Conservation (phyloP, 1,140 invertebrate genomes). For the Anoplolepis gracilipes region DNA sequence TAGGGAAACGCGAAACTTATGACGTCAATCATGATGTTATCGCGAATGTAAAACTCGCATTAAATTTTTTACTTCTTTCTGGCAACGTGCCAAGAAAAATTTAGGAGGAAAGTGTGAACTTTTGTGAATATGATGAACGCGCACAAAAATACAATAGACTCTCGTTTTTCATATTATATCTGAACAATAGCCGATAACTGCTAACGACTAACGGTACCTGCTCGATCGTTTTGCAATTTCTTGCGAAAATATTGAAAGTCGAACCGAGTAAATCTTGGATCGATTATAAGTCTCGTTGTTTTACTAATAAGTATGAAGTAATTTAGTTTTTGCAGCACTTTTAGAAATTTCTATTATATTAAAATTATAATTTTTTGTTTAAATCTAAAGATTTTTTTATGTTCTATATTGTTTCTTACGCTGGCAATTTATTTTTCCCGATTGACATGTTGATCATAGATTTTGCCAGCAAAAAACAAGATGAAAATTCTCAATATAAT, state of each 20-base stretch:
- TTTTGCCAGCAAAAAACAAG: neutral
- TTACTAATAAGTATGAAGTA: neutral
- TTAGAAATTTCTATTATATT: neutral
- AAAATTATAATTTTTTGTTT: neutral
- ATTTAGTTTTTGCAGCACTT: neutral
- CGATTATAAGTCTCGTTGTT: neutral
- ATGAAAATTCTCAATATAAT: neutral
- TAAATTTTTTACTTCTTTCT: neutral
- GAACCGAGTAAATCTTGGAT: neutral
- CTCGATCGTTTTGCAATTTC: neutral
- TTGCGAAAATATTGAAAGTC: neutral
- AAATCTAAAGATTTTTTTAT: neutral
- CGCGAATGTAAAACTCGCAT: neutral
- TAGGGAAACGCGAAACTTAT: slow-evolving; percentile 6
- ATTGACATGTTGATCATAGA: neutral
- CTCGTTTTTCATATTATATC: neutral
- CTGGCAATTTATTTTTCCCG: neutral
- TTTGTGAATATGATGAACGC: neutral
- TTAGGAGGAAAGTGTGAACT: neutral
- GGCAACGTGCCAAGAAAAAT: neutral
- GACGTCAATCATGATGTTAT: neutral
- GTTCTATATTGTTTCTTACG: neutral
- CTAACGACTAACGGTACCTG: slow-evolving; percentile 14
- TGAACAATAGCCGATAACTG: neutral
- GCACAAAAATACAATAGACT: neutral